Conservation (phyloP, 2,113 vertebrate genomes). For the Anas platyrhynchos region DNA sequence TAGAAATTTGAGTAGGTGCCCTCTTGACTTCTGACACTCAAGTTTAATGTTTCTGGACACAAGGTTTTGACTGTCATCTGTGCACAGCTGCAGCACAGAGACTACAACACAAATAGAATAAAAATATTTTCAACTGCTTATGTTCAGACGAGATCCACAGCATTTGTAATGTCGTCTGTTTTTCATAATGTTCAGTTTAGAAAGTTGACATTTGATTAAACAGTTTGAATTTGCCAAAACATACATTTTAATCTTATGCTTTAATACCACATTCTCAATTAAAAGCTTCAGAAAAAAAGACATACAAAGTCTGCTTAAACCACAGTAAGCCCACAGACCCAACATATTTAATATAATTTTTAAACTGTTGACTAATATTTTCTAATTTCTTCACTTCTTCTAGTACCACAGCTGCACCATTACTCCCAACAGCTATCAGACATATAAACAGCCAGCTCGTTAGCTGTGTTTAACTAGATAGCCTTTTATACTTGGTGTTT, state of each 20-base stretch:
- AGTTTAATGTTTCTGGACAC: conserved; percentile 6
- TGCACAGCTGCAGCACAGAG: conserved; percentile 34
- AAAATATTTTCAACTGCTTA: conserved; percentile 63
- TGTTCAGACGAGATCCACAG: not conserved
- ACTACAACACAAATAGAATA: conserved; percentile 38
- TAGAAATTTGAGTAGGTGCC: not conserved
- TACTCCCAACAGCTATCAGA: conserved; percentile 20
- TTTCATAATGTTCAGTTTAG: conserved; percentile 66
- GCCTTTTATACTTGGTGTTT: not conserved
- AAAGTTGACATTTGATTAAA: conserved; percentile 70
- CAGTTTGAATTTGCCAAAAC: conserved; percentile 70
- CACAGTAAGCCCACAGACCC: conserved; percentile 36
- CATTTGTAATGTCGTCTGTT: conserved; percentile 64
- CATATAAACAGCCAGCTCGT: conserved; percentile 11
- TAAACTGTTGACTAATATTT: conserved; percentile 62
- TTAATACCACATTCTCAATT: conserved; percentile 67
- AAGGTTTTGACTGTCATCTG: conserved; percentile 31
- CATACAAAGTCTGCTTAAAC: conserved; percentile 40
- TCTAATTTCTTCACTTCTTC: conserved; percentile 45
- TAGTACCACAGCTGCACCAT: conserved; percentile 51
- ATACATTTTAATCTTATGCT: conserved; percentile 65
- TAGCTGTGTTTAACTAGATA: not conserved
- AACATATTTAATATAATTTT: conserved; percentile 40
- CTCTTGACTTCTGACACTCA: conserved; percentile 7
- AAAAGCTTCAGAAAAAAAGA: conserved; percentile 51